These are phyloP conservation scores for Phalanger gymnotis DNA, from an alignment of 2,797 vertebrate genomes.

Conservation along the genomic window DNA sequence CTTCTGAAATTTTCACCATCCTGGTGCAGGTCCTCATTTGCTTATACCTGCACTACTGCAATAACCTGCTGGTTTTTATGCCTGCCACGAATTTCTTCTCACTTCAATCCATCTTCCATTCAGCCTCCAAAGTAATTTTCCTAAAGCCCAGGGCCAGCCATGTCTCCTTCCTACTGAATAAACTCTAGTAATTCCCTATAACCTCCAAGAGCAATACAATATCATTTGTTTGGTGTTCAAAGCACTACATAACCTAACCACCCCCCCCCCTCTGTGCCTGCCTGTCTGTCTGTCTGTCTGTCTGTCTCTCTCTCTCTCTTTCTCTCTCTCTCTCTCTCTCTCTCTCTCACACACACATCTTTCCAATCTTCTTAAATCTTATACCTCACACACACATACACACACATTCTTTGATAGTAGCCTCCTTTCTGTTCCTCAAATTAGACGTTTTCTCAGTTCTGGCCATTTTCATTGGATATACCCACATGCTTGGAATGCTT, in stretches of 20 bases:
- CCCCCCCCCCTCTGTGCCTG: no score
- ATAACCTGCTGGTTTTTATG: neutral
- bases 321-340: no score
- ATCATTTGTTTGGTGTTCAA: neutral
- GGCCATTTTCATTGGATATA: no score
- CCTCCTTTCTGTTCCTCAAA: neutral
- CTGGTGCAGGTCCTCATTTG: neutral
- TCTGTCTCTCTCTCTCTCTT: no score
- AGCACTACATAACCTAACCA: neutral
- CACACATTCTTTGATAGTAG: neutral
- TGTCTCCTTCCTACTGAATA: neutral
- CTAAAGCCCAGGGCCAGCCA: neutral
- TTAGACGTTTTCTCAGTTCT: no score
- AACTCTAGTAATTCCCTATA: neutral
- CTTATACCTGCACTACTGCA: neutral
- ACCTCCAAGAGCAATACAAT: neutral
- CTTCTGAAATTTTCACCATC: neutral
- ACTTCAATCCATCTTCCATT: neutral
- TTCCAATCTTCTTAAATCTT: no score
- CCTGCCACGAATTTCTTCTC: neutral
- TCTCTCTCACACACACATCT: no score
- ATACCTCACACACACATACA: no score
- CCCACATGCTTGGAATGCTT: no score
- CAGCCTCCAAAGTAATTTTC: neutral
- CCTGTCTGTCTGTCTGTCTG: no score